These are phyloP conservation scores for Dicycla oo DNA, from an alignment of 2,888 invertebrate genomes.

Conservation along the genomic window DNA sequence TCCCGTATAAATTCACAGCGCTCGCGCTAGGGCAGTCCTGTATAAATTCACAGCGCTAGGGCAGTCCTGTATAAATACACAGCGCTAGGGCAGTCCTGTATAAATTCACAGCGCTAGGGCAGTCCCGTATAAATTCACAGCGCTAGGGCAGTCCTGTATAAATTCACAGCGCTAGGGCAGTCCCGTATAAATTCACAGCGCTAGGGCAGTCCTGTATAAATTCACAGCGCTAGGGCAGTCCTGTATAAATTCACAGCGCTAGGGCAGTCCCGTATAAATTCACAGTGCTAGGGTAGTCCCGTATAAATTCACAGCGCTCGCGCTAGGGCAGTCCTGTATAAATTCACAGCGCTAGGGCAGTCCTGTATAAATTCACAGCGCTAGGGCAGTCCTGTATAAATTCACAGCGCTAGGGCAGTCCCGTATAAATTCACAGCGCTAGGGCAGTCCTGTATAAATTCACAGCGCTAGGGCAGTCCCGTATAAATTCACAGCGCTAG, in stretches of 20 bases:
- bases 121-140: background rate
- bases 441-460: background rate
- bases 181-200: background rate
- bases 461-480: background rate
- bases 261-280: background rate
- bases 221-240: background rate
- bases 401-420: background rate
- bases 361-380: background rate
- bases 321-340: background rate
- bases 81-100: background rate
- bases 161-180: background rate
- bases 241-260: background rate
- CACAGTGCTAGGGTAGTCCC: background rate
- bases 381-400: background rate
- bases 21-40: background rate
- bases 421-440: background rate
- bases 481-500: background rate
- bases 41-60: background rate
- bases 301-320: background rate
- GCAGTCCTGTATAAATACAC: background rate
- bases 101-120: background rate
- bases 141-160: background rate
- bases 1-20: background rate
- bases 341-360: background rate
- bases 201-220: background rate